Percentiles rank a stretch among this genome's conserved stretches.
These are phyloP conservation scores for Cyrtorhinus lividipennis DNA, from an alignment of 1,140 invertebrate genomes.

Conservation along the genomic window DNA sequence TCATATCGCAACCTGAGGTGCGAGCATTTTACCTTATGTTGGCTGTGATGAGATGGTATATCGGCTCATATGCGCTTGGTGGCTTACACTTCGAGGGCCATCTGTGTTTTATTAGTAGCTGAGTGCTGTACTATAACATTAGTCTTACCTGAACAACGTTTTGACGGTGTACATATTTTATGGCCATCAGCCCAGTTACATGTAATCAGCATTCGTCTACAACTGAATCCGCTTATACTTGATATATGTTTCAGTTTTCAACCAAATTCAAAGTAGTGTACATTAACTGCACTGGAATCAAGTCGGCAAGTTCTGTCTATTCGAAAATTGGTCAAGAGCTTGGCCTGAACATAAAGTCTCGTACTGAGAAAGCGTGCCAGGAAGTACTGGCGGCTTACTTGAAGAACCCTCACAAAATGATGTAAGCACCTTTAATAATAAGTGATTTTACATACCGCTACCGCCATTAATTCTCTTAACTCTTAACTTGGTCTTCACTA, in stretches of 20 bases:
- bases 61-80: too few relatives aligned
- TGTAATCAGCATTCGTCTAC: too few relatives aligned
- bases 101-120: too few relatives aligned
- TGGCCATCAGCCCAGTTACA: too few relatives aligned
- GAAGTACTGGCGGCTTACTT: conserved; percentile 50
- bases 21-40: too few relatives aligned
- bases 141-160: too few relatives aligned
- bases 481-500: background rate
- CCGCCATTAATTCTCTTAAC: background rate
- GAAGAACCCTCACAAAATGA: conserved; percentile 41
- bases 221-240: too few relatives aligned
- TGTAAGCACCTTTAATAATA: conserved; percentile 35
- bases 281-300: conserved; percentile 69
- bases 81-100: too few relatives aligned
- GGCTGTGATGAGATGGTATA: too few relatives aligned
- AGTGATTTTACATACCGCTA: background rate
- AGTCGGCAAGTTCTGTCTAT: conserved; percentile 56
- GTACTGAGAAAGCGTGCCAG: conserved; percentile 43
- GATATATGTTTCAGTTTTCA: conserved; percentile 29
- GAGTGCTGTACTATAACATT: too few relatives aligned
- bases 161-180: too few relatives aligned
- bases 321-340: conserved; percentile 51
- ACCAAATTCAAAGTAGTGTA: conserved; percentile 49
- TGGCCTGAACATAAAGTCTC: conserved; percentile 35
- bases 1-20: conserved; percentile 45